Evolutionary conservation across 2,113 vertebrate species (phyloP).

Genomic region (Peromyscus polionotus): DNA sequence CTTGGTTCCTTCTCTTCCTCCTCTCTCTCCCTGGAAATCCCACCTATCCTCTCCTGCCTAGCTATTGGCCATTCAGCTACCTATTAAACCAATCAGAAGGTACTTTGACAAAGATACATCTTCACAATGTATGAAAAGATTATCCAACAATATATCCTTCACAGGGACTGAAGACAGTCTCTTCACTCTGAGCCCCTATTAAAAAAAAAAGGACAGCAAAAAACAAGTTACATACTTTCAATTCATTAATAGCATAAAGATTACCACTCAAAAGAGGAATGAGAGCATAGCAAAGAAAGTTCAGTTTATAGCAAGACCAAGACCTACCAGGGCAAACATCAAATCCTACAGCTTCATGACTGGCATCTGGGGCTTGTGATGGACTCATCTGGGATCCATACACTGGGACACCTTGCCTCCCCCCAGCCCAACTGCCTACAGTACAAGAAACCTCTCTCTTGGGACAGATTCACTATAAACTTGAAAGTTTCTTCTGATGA

Average conservation of each 20-base stretch:
- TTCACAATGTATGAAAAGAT: too few relatives aligned
- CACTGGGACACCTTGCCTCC: neutral
- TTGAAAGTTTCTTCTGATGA: neutral
- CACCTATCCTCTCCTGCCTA: too few relatives aligned
- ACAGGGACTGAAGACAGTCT: neutral
- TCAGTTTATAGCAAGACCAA: neutral
- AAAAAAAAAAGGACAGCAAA: neutral
- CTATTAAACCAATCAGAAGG: too few relatives aligned
- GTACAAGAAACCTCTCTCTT: neutral
- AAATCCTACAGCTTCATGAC: neutral
- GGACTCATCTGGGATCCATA: neutral
- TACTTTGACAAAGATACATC: too few relatives aligned
- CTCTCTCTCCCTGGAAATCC: too few relatives aligned
- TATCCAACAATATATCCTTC: too few relatives aligned
- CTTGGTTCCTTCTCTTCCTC: too few relatives aligned
- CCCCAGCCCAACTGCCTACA: neutral
- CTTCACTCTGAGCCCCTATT: neutral
- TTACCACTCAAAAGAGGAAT: neutral
- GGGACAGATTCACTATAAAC: neutral
- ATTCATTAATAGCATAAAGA: neutral
- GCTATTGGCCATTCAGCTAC: too few relatives aligned
- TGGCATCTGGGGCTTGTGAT: neutral
- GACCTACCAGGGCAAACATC: neutral
- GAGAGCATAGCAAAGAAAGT: neutral
- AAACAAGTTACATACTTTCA: neutral